Evolutionary conservation across 2,888 invertebrate species (phyloP).

Genomic region (Galeopsomyia nigrocyanea): DNA sequence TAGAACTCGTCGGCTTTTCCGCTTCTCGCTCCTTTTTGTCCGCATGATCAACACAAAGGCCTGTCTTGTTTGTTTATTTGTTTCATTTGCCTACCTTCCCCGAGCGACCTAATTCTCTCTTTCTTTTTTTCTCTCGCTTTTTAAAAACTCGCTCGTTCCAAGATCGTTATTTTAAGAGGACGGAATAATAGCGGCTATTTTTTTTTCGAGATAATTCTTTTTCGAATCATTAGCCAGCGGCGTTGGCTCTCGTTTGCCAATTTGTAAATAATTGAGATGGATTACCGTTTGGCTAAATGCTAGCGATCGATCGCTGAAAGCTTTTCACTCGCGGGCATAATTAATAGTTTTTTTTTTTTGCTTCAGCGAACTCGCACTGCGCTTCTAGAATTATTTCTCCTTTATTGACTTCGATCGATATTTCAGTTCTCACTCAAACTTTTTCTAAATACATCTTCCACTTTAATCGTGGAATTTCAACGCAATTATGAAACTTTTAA

Average conservation of each 20-base stretch:
- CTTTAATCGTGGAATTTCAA: constrained; percentile 20
- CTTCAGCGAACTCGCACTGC: not conserved
- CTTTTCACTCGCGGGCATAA: constrained; percentile 11
- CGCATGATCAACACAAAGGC: too few species aligned
- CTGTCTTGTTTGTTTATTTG: constrained; percentile 1
- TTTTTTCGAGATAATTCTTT: constrained; percentile 1
- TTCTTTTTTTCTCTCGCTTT: not conserved
- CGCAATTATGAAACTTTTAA: not conserved
- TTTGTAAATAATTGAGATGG: constrained; percentile 29
- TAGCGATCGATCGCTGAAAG: not conserved
- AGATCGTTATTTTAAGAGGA: too few species aligned
- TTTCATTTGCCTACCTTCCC: constrained; percentile 3
- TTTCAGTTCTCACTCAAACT: too few species aligned
- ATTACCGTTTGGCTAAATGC: constrained; percentile 8
- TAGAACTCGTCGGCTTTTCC: too few species aligned
- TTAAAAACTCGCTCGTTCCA: not conserved
- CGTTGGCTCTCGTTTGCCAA: constrained; percentile 9
- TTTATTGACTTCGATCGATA: too few species aligned
- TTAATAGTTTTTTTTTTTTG: constrained; percentile 19
- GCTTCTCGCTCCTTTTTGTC: too few species aligned
- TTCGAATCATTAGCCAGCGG: constrained; percentile 11
- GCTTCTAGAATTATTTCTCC: constrained; percentile 5
- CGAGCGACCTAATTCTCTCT: not conserved
- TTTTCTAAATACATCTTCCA: too few species aligned
- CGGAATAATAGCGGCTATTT: too few species aligned